Percentiles rank a stretch among this genome's conserved stretches.
Evolutionary conservation across 2,797 vertebrate genomes (phyloP).

Genomic region (Lepidocolaptes lacrymiger): DNA sequence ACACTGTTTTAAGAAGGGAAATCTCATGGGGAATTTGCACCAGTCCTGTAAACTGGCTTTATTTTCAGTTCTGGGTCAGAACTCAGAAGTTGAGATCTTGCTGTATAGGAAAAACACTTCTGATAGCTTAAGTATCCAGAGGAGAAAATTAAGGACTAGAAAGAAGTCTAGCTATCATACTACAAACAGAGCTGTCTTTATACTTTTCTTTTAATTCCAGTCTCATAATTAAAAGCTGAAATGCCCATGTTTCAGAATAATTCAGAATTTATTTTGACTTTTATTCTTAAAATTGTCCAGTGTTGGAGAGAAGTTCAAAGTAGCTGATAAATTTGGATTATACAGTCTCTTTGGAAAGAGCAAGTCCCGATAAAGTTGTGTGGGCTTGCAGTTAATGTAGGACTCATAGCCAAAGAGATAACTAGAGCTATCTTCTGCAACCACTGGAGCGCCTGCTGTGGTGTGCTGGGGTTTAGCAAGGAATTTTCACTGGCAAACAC

Average conservation of each 20-base stretch:
- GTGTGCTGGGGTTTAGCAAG: not conserved
- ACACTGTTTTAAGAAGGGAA: not conserved
- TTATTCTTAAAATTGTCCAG: not conserved
- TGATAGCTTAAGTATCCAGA: not conserved
- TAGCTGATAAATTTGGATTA: not conserved
- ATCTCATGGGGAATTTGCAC: not conserved
- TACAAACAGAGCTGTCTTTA: not conserved
- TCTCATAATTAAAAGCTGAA: not conserved
- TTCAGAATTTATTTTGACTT: not conserved
- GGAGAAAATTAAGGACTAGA: not conserved
- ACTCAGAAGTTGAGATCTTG: not conserved
- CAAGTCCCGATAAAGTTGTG: not conserved
- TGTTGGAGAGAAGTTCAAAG: not conserved
- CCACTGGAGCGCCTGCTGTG: not conserved
- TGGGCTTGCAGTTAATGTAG: not conserved
- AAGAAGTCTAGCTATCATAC: not conserved
- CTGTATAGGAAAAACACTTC: not conserved
- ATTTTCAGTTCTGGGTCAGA: slow-evolving; percentile 26
- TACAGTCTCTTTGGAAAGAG: not conserved
- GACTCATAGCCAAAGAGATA: not conserved
- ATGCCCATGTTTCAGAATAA: not conserved
- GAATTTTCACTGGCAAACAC: not conserved
- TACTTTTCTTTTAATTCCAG: not conserved
- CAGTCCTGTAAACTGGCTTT: slow-evolving; percentile 15
- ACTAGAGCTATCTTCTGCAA: not conserved